phyloP scores from a whole-genome alignment of 2,797 vertebrate species.

The Fringilla coelebs region DNA sequence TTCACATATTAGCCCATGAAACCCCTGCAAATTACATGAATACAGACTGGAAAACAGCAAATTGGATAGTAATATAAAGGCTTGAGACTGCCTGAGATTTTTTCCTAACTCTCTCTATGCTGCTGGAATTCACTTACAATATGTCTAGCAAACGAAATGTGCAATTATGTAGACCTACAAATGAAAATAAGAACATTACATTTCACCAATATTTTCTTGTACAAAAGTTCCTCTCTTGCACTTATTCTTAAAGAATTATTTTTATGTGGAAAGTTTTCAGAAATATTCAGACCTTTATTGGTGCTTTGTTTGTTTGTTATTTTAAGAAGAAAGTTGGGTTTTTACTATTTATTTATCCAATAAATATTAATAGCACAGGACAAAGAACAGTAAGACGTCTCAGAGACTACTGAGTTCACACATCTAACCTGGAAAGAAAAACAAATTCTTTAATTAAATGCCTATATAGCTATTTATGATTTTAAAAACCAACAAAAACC shows the following conservation, averaged over 20 bases:
- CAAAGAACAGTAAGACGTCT: neutral
- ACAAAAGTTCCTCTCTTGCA: neutral
- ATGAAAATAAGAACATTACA: neutral
- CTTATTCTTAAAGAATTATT: neutral
- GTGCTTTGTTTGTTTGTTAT: neutral
- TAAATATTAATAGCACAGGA: neutral
- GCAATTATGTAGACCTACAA: neutral
- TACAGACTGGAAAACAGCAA: neutral
- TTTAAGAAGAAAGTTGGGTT: rapidly evolving
- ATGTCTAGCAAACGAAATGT: neutral
- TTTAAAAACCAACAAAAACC: neutral
- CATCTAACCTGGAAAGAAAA: neutral
- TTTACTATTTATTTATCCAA: neutral
- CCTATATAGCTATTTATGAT: neutral
- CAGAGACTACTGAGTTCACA: neutral
- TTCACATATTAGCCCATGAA: neutral
- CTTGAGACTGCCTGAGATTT: neutral
- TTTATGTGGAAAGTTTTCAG: neutral
- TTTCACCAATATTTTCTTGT: neutral
- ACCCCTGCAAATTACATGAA: neutral
- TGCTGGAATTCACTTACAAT: neutral
- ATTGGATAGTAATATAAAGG: neutral
- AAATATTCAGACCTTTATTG: neutral
- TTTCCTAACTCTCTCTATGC: neutral
- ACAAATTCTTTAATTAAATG: neutral